Conservation (phyloP, 2,888 invertebrate genomes). For the Panzeria rudis region DNA sequence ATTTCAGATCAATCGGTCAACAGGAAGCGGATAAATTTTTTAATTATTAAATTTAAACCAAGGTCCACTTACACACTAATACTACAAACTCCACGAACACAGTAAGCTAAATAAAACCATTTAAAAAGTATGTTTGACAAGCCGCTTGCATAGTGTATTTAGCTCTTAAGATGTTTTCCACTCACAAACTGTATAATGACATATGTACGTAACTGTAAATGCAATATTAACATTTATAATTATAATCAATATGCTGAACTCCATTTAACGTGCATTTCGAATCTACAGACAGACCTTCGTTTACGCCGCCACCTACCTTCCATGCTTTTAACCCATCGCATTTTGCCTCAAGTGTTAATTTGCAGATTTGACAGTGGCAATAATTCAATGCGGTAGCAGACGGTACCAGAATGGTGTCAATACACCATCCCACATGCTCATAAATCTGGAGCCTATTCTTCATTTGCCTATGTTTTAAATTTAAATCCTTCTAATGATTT, state of each 20-base stretch:
- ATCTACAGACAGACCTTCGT: not conserved
- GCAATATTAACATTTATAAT: slow-evolving; percentile 44
- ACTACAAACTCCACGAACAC: too few species aligned
- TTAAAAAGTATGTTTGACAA: too few species aligned
- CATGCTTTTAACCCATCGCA: not conserved
- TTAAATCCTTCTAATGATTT: slow-evolving; percentile 55
- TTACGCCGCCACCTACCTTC: not conserved
- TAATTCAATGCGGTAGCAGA: slow-evolving; percentile 71
- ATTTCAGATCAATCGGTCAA: too few species aligned
- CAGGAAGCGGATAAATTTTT: too few species aligned
- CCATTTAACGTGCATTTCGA: slow-evolving; percentile 20
- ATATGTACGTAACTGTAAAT: not conserved
- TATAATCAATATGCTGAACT: slow-evolving; percentile 60
- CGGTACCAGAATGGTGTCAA: not conserved
- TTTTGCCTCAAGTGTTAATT: slow-evolving; percentile 73
- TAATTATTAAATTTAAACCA: too few species aligned
- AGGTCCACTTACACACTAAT: too few species aligned
- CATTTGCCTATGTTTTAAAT: slow-evolving; percentile 6
- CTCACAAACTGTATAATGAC: not conserved
- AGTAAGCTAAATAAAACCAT: too few species aligned
- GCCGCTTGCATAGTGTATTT: too few species aligned
- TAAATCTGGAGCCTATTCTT: slow-evolving; percentile 27
- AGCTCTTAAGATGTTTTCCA: not conserved
- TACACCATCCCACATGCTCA: not conserved
- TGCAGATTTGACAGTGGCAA: slow-evolving; percentile 74